phyloP scores from a whole-genome alignment of 1,140 invertebrate genomes.

The Aphaenogaster floridana region DNA sequence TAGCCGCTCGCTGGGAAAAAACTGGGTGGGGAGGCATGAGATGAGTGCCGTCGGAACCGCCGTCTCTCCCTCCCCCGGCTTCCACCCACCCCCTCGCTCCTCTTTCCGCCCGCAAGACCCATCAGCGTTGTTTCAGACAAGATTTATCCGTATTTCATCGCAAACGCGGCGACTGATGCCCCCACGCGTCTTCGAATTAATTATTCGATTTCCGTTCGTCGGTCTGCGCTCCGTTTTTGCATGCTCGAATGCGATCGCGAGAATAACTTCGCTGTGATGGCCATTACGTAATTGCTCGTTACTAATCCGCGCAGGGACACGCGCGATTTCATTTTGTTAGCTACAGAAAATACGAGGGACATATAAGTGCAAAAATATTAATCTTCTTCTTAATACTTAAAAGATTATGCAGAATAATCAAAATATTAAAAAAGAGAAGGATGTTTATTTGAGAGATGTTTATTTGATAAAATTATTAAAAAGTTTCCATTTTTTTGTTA shows the following conservation, averaged over 20 bases:
- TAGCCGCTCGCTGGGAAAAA: slow-evolving; percentile 81
- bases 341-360: not conserved
- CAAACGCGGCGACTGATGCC: slow-evolving; percentile 11
- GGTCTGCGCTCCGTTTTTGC: slow-evolving; percentile 32
- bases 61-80: slow-evolving; percentile 4
- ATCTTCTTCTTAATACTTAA: not conserved
- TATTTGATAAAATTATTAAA: not conserved
- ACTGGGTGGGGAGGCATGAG: slow-evolving; percentile 76
- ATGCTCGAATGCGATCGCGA: slow-evolving; percentile 5
- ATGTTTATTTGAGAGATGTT: not conserved
- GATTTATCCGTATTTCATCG: slow-evolving; percentile 71
- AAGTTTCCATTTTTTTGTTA: not conserved
- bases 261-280: slow-evolving; percentile 14
- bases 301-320: not conserved
- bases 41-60: slow-evolving; percentile 71
- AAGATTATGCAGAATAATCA: not conserved
- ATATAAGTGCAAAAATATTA: not conserved
- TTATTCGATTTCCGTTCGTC: slow-evolving; percentile 59
- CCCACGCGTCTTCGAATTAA: slow-evolving; percentile 56
- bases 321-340: not conserved
- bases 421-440: not conserved
- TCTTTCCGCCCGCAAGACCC: slow-evolving; percentile 62
- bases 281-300: slow-evolving; percentile 30
- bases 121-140: slow-evolving; percentile 70
- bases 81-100: not conserved